Percentiles rank a stretch among this genome's conserved stretches.
These are phyloP conservation scores for Sitophilus oryzae DNA, from an alignment of 1,140 invertebrate species.

Conservation along the genomic window DNA sequence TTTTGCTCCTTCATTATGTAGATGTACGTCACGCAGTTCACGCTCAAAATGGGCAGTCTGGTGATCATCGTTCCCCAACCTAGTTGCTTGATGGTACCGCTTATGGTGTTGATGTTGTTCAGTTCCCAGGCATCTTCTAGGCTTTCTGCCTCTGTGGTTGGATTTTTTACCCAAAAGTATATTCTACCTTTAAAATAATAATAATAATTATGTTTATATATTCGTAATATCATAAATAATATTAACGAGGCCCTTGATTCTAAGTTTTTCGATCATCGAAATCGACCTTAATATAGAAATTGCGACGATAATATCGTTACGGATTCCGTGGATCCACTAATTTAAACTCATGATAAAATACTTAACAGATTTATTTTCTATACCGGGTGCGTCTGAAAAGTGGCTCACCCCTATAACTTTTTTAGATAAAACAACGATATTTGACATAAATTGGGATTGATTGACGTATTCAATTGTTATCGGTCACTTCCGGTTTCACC, in stretches of 20 bases:
- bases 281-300: too few relatives aligned
- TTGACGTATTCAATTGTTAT: too few relatives aligned
- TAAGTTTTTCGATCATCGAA: too few relatives aligned
- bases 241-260: neutral
- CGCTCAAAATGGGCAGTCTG: conserved; percentile 65
- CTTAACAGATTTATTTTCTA: too few relatives aligned
- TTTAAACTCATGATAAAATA: too few relatives aligned
- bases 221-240: neutral
- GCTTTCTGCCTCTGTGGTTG: conserved; percentile 41
- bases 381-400: too few relatives aligned
- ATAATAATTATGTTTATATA: neutral
- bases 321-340: too few relatives aligned
- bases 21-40: conserved; percentile 80
- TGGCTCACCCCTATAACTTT: too few relatives aligned
- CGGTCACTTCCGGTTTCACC: too few relatives aligned
- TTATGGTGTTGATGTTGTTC: conserved; percentile 58
- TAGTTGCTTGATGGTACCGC: conserved; percentile 67
- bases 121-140: conserved; percentile 61
- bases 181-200: conserved; percentile 50
- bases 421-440: too few relatives aligned
- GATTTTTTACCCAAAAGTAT: conserved; percentile 74
- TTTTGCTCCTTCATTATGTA: conserved; percentile 81
- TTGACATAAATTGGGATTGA: too few relatives aligned
- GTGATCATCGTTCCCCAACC: conserved; percentile 65
- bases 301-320: too few relatives aligned